Percentiles rank a stretch among this genome's conserved stretches.
Conservation (phyloP, 1,140 invertebrate species). For the Magallana gigas region DNA sequence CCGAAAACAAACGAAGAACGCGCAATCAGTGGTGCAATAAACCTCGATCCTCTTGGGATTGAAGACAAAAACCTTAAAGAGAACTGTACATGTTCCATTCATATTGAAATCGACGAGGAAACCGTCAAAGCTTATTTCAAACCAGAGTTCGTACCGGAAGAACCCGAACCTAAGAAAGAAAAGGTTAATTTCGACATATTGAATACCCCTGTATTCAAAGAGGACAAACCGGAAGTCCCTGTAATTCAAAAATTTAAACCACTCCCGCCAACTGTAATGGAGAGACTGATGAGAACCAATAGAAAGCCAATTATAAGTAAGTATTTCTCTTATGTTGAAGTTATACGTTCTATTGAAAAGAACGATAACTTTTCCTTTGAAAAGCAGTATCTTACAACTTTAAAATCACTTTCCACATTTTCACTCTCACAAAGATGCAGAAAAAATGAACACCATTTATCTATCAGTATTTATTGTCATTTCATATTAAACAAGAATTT, state of each 20-base stretch:
- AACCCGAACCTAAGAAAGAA: conserved; percentile 67
- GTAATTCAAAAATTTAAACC: conserved; percentile 61
- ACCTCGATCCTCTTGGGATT: conserved; percentile 61
- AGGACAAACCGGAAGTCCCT: conserved; percentile 59
- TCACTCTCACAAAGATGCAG: too few species aligned
- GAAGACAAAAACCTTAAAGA: conserved; percentile 61
- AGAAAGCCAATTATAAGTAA: conserved; percentile 67
- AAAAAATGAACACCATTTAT: too few species aligned
- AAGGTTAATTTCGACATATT: conserved; percentile 62
- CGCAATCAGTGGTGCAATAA: conserved; percentile 63
- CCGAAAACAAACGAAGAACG: conserved; percentile 68
- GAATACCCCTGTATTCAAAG: conserved; percentile 52
- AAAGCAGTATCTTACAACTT: not conserved
- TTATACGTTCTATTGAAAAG: not conserved
- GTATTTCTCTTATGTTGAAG: not conserved
- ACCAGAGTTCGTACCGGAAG: conserved; percentile 67
- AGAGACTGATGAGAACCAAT: conserved; percentile 64
- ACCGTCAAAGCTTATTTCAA: conserved; percentile 68
- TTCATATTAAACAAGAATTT: not conserved
- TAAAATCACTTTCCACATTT: too few species aligned
- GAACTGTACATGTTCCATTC: conserved; percentile 63
- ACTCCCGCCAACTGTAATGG: conserved; percentile 61
- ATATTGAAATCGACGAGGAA: conserved; percentile 66
- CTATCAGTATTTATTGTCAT: not conserved
- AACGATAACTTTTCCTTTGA: not conserved